phyloP scores from a whole-genome alignment of 2,888 invertebrate genomes.

The Mylabris sibirica region DNA sequence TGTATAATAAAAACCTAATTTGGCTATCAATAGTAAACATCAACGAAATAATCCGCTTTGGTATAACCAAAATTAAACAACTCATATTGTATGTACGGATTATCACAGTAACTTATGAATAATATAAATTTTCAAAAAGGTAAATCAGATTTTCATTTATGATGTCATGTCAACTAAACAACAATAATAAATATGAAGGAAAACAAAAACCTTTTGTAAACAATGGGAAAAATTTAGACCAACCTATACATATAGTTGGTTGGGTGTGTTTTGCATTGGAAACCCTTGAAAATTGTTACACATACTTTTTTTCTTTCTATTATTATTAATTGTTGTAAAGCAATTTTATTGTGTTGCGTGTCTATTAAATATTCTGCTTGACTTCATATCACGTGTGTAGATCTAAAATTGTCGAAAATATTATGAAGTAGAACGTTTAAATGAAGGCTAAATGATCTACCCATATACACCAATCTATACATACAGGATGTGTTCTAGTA shows the following conservation, averaged over 20 bases:
- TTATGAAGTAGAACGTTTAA: not conserved
- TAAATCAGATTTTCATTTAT: not conserved
- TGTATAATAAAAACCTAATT: not conserved
- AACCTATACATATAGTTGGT: no score
- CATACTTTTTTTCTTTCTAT: constrained; percentile 9
- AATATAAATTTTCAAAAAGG: not conserved
- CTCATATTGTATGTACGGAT: not conserved
- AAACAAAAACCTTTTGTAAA: not conserved
- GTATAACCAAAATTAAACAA: not conserved
- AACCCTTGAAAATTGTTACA: constrained; percentile 14
- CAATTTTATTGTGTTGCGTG: constrained; percentile 24
- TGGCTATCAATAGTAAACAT: constrained; percentile 2
- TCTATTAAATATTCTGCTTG: not conserved
- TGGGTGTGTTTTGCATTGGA: constrained; percentile 15
- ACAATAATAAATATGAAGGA: not conserved
- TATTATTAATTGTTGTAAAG: not conserved
- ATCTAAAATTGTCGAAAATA: not conserved
- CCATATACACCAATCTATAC: no score
- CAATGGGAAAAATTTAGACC: constrained; percentile 3
- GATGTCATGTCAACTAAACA: no score
- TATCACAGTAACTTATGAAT: not conserved
- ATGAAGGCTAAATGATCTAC: not conserved
- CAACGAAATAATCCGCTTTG: not conserved
- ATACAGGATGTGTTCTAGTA: no score
- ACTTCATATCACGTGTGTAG: not conserved